Conservation (phyloP, 2,888 invertebrate species). For the Craniophora ligustri region DNA sequence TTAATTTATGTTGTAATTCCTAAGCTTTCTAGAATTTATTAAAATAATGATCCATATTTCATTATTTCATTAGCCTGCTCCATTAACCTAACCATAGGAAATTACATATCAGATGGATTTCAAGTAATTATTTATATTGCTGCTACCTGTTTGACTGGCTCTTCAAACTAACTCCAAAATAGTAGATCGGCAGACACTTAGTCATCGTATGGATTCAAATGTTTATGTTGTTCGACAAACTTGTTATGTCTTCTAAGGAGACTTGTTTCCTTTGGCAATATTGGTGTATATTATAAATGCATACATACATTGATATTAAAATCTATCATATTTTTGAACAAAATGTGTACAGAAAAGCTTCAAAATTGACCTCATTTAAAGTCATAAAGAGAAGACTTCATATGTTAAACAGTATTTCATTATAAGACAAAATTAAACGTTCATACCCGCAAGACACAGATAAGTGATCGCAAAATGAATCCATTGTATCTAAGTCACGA, state of each 20-base stretch:
- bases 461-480: constrained; percentile 39
- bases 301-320: constrained; percentile 17
- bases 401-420: not conserved
- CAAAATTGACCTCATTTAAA: too few species aligned
- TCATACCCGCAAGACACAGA: constrained; percentile 16
- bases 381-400: not conserved
- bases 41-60: constrained; percentile 36
- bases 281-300: constrained; percentile 20
- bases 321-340: not conserved
- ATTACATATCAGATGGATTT: constrained; percentile 44
- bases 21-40: constrained; percentile 42
- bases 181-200: constrained; percentile 42
- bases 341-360: too few species aligned
- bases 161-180: constrained; percentile 40
- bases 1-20: constrained; percentile 34
- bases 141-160: constrained; percentile 37
- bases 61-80: constrained; percentile 36
- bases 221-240: constrained; percentile 45
- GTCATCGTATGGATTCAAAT: constrained; percentile 41
- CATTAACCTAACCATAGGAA: constrained; percentile 46
- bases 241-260: constrained; percentile 39
- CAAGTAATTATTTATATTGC: constrained; percentile 31
- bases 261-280: constrained; percentile 41
- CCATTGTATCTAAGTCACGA: constrained; percentile 73
- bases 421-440: not conserved